A percentile compares a stretch with the other conserved stretches of the same genome.
phyloP scores from a whole-genome alignment of 2,113 vertebrate genomes.

The Microcebus ravelobensis region DNA sequence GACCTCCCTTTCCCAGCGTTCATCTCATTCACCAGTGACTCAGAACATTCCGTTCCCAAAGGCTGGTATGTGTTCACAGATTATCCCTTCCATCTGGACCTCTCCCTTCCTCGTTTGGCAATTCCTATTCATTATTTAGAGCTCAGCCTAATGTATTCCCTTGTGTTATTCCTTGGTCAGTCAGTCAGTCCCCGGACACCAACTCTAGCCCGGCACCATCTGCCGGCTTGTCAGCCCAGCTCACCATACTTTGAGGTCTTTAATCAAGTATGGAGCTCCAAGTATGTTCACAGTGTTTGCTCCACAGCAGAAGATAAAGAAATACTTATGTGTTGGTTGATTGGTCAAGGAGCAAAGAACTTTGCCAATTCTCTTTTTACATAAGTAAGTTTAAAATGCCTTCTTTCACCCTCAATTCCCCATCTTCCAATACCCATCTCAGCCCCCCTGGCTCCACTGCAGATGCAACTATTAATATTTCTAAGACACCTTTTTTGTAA shows the following conservation, averaged over 20 bases:
- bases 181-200: too few species aligned
- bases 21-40: background rate
- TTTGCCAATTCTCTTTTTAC: background rate
- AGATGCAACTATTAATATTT: background rate
- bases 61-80: background rate
- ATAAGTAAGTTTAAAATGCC: background rate
- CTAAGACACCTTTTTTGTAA: background rate
- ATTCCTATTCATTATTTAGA: background rate
- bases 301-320: background rate
- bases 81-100: background rate
- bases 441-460: background rate
- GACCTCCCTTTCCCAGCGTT: background rate
- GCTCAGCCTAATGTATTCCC: background rate
- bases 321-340: background rate
- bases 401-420: background rate
- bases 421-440: background rate
- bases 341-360: background rate
- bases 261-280: background rate
- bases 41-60: background rate
- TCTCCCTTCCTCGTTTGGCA: background rate
- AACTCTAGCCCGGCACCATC: background rate
- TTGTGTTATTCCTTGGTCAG: background rate
- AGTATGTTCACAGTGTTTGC: background rate
- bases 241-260: background rate
- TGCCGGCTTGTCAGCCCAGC: too few species aligned